Base-by-base conservation (phyloP, 2,113 vertebrate genomes). In the Eclectus roratus region DNA sequence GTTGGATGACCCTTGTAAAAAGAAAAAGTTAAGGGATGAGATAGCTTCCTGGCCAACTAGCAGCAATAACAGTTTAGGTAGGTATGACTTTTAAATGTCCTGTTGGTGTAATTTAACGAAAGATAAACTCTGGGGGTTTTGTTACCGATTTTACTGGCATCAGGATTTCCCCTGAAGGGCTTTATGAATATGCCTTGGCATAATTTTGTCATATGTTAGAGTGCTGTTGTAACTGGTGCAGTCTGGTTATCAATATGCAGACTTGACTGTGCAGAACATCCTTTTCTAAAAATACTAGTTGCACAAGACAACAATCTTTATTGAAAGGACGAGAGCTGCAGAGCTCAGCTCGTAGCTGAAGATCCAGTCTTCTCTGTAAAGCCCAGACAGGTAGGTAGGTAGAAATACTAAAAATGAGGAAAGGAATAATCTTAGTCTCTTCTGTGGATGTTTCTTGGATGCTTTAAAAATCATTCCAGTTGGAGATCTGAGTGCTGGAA, bases 21-120 rank as follows among this genome's bases (percentile, higher is more conserved):
- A 97, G 96, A 98, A 97, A 96, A 97, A 95, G n/a, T 94, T 97
- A 74, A 96, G 95, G 50, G 97, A 98, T 46, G 97, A 93, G 84
- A 96, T 98, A 78, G 77, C 97, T 60, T 98, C 98, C 74, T 98
- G 98, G 98, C 98, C 98, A 73, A 96, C 96, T 28, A 98, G 98
- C 96, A 98, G 98, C 80, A 98, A 98, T 90, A 98, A 98, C 96
- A 98, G 98, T 95, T 96, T 98, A 85, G 98, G 98, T 98, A 97
- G 93, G 98, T 98, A 88, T 89, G 31, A n/a, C 52, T 94, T 88
- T 43, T 65, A 58, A 88, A 87, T 87, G 33, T 86, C 25, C 4
- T 49, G 46, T 74, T 65, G 35, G 33, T 77, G 31, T 85, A 89
- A 80, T 80, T 46, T 94, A 71, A 91, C 3, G 29, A 76, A 87